Conservation (phyloP, 2,888 invertebrate species). For the Harmothoe impar region DNA sequence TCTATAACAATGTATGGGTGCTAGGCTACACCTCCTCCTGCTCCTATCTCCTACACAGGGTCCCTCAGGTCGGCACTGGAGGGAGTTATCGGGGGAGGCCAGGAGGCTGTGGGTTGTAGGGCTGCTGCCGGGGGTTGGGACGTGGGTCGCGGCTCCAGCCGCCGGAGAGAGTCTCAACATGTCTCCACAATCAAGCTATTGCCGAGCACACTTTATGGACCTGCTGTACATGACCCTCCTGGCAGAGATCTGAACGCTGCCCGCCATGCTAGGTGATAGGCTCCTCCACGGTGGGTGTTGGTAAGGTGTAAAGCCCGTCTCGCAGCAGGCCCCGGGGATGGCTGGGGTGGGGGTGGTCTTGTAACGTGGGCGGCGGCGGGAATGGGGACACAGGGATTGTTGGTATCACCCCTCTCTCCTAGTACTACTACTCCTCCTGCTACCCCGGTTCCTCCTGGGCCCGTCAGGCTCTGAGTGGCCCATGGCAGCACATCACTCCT, state of each 20-base stretch:
- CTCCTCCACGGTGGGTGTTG: no score
- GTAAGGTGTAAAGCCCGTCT: no score
- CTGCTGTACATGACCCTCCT: no score
- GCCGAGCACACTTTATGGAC: neutral
- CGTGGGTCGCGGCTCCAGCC: constrained; percentile 8
- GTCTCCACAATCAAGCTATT: neutral
- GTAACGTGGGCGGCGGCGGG: neutral
- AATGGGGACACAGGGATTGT: neutral
- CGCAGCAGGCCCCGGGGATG: no score
- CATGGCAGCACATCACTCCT: neutral
- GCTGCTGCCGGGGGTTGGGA: neutral
- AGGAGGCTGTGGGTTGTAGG: neutral
- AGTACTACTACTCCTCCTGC: neutral
- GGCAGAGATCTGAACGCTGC: no score
- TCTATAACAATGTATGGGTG: neutral
- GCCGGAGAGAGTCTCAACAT: neutral
- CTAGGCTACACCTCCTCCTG: neutral
- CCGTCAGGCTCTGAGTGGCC: neutral
- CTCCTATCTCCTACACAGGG: neutral
- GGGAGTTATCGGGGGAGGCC: neutral
- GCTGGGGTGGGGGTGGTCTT: no score
- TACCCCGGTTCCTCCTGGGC: neutral
- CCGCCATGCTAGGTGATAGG: no score
- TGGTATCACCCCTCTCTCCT: neutral
- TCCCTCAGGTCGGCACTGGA: neutral